Percentiles rank a stretch among this genome's conserved stretches.
These are phyloP conservation scores for Takifugu ocellatus DNA, from an alignment of 2,797 vertebrate genomes.

Conservation along the genomic window DNA sequence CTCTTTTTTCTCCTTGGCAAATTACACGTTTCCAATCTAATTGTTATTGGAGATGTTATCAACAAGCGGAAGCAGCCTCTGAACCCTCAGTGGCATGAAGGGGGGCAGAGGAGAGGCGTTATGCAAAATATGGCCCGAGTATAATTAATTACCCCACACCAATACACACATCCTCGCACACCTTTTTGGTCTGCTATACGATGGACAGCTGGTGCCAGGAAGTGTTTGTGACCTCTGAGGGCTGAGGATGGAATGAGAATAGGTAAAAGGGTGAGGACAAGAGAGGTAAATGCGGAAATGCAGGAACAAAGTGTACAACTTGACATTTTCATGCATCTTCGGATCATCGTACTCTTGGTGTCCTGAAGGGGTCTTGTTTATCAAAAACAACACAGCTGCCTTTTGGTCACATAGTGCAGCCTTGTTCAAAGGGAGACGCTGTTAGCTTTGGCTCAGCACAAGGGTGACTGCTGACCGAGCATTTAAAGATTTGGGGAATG, in stretches of 20 bases:
- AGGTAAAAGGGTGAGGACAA: slow-evolving; percentile 25
- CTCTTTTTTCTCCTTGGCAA: slow-evolving; percentile 56
- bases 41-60: slow-evolving; percentile 84
- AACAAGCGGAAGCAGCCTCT: slow-evolving; percentile 65
- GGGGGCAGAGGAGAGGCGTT: slow-evolving; percentile 49
- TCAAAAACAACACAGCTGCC: no score
- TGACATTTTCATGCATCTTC: no score
- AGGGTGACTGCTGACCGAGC: no score
- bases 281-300: background rate
- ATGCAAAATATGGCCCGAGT: slow-evolving; percentile 69
- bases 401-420: no score
- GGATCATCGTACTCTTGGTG: no score
- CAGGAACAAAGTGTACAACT: no score
- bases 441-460: no score
- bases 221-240: slow-evolving; percentile 66
- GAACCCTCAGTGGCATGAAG: slow-evolving; percentile 67
- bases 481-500: no score
- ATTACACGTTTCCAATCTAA: slow-evolving; percentile 78
- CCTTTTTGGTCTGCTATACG: slow-evolving; percentile 43
- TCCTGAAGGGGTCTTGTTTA: no score
- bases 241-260: slow-evolving; percentile 45
- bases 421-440: no score
- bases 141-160: slow-evolving; percentile 70
- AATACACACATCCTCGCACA: slow-evolving; percentile 3
- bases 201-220: slow-evolving; percentile 66